These are phyloP conservation scores for Hirudinaria manillensis DNA, from an alignment of 2,888 invertebrate species.

Conservation along the genomic window DNA sequence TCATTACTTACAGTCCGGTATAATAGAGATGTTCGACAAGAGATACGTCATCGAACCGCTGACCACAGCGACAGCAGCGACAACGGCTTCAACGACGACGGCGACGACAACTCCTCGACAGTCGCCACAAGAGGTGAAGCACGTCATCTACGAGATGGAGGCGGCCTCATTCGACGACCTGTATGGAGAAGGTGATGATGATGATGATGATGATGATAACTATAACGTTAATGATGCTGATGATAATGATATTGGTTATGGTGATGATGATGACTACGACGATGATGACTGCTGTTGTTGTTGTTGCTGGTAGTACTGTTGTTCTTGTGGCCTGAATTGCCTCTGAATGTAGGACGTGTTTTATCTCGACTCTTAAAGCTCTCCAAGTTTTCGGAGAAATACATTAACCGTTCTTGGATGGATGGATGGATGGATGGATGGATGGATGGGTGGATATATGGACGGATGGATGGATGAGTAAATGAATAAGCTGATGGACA, in stretches of 20 bases:
- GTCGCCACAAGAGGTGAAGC: neutral
- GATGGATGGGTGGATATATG: neutral
- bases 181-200: neutral
- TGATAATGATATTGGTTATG: neutral
- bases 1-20: neutral
- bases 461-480: neutral
- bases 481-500: neutral
- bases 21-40: neutral
- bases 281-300: neutral
- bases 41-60: neutral
- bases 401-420: too few species aligned
- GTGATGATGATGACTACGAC: constrained; percentile 16
- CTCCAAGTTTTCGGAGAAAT: too few species aligned
- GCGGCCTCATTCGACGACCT: neutral
- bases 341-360: neutral
- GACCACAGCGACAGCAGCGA: neutral
- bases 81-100: constrained; percentile 1
- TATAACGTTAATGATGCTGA: constrained; percentile 25
- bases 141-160: neutral
- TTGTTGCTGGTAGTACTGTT: neutral
- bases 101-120: neutral
- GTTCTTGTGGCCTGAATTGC: neutral
- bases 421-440: neutral
- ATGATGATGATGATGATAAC: constrained; percentile 27
- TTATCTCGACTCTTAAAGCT: neutral